Base-by-base conservation (phyloP, 1,140 invertebrate genomes). In the Hycleus cichorii region DNA sequence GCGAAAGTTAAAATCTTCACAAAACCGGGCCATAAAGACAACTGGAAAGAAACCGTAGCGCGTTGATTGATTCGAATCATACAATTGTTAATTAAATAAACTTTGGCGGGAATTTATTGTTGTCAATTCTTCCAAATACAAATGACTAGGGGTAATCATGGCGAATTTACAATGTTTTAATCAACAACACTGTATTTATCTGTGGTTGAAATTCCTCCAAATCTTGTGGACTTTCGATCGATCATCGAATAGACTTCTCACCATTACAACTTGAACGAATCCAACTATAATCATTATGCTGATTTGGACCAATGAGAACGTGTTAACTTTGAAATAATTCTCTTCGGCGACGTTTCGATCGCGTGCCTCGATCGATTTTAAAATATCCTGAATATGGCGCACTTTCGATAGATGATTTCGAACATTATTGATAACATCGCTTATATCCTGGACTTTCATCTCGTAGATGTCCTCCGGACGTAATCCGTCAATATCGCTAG, bases 271-370 rank as follows among this genome's bases (percentile, higher is more conserved):
- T 73, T 89, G 86, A 3, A 84, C 70, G 24, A 82, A 63, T 0
- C 86, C 86, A 4, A 91, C 85, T 8, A 78, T 58, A 6, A 89
- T 53, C 86, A 92, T 89, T 6, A 88, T 69, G 18, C 78, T 63
- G 3, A 90, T 80, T 62, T 90, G 87, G 2, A 87, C 64, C 50
- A 84, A 69, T 0, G 88, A 91, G 79, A 86, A 89, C 3, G 75
- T 76, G 71, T 88, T 86, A 0, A 91, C 88, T 65, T 83, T 81
- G 66, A 77, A 80, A 74, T 82, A 87, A 69, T 86, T 90, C 11
- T 83, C 78, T 70, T 93, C 90, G 0, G 86, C 84, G n/a, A 87
- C 64, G 73, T 89, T 90, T 57, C 89, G 78, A 73, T 92, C 89
- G 39, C 88, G 72, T 0, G 87, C 83, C 73, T 91, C 90, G 64